Conservation (phyloP, 2,113 vertebrate species). For the Saccopteryx leptura region DNA sequence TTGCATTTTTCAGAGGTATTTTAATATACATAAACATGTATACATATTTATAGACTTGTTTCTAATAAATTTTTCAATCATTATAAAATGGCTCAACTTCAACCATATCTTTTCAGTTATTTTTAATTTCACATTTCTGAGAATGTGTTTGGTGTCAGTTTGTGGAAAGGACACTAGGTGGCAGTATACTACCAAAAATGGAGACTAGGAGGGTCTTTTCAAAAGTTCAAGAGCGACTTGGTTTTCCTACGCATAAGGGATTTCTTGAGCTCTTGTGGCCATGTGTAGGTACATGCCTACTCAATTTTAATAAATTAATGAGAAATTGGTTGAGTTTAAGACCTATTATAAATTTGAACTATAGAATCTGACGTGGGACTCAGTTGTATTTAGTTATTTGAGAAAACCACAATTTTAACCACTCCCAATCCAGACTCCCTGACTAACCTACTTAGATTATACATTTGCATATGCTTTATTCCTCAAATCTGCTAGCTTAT, state of each 20-base stretch:
- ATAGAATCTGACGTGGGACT: background rate
- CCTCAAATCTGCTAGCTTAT: background rate
- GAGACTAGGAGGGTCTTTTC: background rate
- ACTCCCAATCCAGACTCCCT: background rate
- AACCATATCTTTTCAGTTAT: background rate
- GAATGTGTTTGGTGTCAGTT: background rate
- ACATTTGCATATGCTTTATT: accelerated
- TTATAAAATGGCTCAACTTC: background rate
- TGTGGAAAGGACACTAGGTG: conserved; percentile 73
- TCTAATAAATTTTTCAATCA: background rate
- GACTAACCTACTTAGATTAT: background rate
- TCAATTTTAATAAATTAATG: background rate
- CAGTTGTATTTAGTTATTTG: background rate
- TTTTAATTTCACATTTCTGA: background rate
- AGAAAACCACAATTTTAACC: background rate
- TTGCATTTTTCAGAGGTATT: background rate
- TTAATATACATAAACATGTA: background rate
- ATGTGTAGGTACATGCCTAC: background rate
- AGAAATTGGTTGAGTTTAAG: background rate
- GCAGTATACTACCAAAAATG: conserved; percentile 65
- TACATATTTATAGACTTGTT: background rate
- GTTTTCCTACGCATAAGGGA: background rate
- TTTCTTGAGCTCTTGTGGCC: background rate
- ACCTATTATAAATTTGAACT: background rate
- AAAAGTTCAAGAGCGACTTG: background rate